Evolutionary conservation across 2,797 vertebrate genomes (phyloP), one percentile per base, ranked within the genome.

Genomic region (Buphagus erythrorhynchus): DNA sequence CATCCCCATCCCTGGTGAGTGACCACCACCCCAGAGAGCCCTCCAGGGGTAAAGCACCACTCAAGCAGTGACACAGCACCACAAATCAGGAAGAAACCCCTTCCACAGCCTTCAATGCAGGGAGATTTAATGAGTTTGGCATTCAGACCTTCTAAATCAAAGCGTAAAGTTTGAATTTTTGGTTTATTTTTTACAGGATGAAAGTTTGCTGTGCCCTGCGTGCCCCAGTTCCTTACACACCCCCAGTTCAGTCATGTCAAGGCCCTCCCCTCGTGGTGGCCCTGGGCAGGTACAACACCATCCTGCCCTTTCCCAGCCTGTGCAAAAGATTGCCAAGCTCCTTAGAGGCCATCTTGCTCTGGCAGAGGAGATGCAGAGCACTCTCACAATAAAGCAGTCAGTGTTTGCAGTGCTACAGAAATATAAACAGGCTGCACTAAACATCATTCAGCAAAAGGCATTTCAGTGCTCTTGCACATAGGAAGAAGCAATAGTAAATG

Each of bases 1-100:
- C 51, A 38, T 26, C 17, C 5, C 2, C 20, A 6, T 1, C 14
- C 16, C 16, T 2, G 1, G 33, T 11, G n/a, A 49, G 19, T 1
- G 16, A 14, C 11, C 66, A 46, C 11, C 69, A 68, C 16, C 20
- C 31, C 67, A 57, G 33, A 10, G 38, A 68, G 54, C 10, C 14
- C 45, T 29, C 2, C 11, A 48, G 22, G 31, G 59, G 13, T 12
- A n/a, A 28, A 79, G 22, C 29, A 33, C 16, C 20, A 6, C 24
- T 29, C 62, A 43, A n/a, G 48, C 67, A 57, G 40, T 9, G 54
- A 57, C 40, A 57, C 43, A 72, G 49, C 35, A 46, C 16, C 51
- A 68, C 12, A 20, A 35, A 54, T 7, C n/a, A 74, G 42, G 33
- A 51, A 49, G 33, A 68, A 84, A 57, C 0, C 9, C 22, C 26